These are phyloP conservation scores for Phrynosoma blainvillii DNA, from an alignment of 2,113 vertebrate species.

Conservation along the genomic window DNA sequence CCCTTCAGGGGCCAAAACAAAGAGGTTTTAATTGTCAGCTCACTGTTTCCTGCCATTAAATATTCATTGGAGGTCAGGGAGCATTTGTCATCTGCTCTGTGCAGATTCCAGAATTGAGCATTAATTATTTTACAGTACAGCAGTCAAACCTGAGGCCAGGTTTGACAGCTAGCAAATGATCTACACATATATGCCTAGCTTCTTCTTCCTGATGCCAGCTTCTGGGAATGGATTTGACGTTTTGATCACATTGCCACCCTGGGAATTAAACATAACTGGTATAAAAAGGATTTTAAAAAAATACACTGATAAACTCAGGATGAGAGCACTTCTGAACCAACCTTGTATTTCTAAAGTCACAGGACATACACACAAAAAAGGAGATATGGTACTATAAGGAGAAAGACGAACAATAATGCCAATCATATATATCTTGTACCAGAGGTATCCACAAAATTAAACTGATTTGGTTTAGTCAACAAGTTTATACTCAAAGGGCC, in stretches of 20 bases:
- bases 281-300: not conserved
- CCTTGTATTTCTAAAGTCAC: not conserved
- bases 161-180: constrained; percentile 31
- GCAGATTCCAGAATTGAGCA: constrained; percentile 11
- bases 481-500: not conserved
- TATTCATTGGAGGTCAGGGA: constrained; percentile 10
- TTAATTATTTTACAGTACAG: constrained; percentile 41
- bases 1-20: constrained; percentile 30
- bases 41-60: not conserved
- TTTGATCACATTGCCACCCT: constrained; percentile 10
- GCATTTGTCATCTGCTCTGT: constrained; percentile 29
- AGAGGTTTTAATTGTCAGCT: rapidly evolving
- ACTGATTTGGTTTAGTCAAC: constrained; percentile 1
- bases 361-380: not conserved
- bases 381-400: not conserved
- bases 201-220: not conserved
- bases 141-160: constrained; percentile 36
- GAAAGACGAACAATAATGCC: not conserved
- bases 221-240: constrained; percentile 18
- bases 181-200: constrained; percentile 3
- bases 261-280: constrained; percentile 18
- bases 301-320: not conserved
- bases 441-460: not conserved
- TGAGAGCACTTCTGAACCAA: constrained; percentile 9
- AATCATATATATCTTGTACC: constrained; percentile 23